Evolutionary conservation across 1,140 invertebrate species (phyloP).

Genomic region (Diabrotica undecimpunctata): DNA sequence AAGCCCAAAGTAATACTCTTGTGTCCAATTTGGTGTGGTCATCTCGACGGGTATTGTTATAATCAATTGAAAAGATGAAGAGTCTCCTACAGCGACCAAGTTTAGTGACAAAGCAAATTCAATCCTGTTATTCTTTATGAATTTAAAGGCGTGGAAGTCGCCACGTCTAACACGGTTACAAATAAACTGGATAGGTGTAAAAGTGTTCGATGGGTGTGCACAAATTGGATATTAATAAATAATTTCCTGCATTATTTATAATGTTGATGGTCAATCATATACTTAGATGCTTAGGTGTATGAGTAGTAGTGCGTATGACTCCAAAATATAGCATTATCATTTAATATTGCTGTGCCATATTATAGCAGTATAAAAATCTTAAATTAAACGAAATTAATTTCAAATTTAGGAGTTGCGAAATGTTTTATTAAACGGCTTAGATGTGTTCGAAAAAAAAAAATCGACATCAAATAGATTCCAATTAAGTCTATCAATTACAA

Average conservation of each 20-base stretch:
- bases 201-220: background rate
- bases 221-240: background rate
- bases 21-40: constrained; percentile 8
- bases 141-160: constrained; percentile 7
- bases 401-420: too few species aligned
- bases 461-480: too few species aligned
- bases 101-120: constrained; percentile 9
- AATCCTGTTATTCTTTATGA: constrained; percentile 5
- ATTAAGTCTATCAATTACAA: too few species aligned
- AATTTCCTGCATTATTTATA: background rate
- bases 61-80: constrained; percentile 3
- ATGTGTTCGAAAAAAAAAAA: too few species aligned
- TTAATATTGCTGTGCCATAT: too few species aligned
- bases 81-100: constrained; percentile 4
- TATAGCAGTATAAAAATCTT: too few species aligned
- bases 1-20: constrained; percentile 1
- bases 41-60: constrained; percentile 5
- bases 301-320: too few species aligned
- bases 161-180: background rate
- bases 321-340: too few species aligned
- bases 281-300: too few species aligned
- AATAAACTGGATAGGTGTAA: background rate
- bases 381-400: too few species aligned
- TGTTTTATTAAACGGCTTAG: too few species aligned
- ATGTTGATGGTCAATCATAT: too few species aligned